phyloP scores from a whole-genome alignment of 2,113 vertebrate genomes.

The Microtus montanus region DNA sequence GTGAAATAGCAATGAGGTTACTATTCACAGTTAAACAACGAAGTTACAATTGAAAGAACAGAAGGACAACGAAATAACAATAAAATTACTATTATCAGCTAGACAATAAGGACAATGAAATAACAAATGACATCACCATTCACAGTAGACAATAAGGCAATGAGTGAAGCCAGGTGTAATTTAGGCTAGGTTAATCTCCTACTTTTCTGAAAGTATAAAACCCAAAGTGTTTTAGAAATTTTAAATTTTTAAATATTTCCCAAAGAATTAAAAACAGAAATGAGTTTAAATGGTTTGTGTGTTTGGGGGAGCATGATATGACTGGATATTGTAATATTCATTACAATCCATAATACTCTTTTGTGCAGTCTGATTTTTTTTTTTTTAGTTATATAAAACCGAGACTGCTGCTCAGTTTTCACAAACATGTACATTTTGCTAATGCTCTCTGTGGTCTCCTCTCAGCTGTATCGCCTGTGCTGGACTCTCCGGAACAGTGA shows the following conservation, averaged over 20 bases:
- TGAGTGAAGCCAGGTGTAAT: neutral
- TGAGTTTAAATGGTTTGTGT: neutral
- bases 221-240: neutral
- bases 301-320: neutral
- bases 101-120: neutral
- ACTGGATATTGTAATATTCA: neutral
- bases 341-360: neutral
- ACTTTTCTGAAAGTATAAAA: neutral
- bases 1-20: neutral
- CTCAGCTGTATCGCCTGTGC: constrained; percentile 62
- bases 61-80: neutral
- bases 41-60: neutral
- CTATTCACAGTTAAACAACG: neutral
- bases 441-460: neutral
- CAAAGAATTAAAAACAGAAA: constrained; percentile 9
- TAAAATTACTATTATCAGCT: neutral
- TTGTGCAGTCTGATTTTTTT: neutral
- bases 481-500: constrained; percentile 88
- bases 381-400: too few species aligned
- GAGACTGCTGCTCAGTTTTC: neutral
- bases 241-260: neutral
- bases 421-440: neutral
- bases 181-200: neutral
- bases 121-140: neutral
- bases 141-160: neutral